Conservation (phyloP, 2,113 vertebrate species). For the Poeciliopsis retropinna region DNA sequence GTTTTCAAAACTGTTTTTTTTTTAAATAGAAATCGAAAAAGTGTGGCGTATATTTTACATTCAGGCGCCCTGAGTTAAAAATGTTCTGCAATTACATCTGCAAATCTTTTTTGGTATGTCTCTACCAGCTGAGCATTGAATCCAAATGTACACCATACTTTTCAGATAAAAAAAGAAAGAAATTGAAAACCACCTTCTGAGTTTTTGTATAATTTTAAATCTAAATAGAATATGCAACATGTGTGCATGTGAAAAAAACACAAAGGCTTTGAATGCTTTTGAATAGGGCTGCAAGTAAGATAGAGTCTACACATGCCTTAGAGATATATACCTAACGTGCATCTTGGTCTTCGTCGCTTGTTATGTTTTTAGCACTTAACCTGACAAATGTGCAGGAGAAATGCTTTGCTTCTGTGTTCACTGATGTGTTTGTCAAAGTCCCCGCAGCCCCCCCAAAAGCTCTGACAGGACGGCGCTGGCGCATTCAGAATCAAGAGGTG, state of each 20-base stretch:
- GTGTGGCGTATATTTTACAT: too few species aligned
- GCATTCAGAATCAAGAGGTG: conserved; percentile 31
- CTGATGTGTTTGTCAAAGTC: conserved; percentile 8
- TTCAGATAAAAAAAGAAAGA: neutral
- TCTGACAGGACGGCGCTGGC: conserved; percentile 23
- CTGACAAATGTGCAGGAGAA: neutral
- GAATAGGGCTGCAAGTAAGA: neutral
- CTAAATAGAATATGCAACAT: neutral
- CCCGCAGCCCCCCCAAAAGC: neutral
- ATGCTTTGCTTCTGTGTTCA: neutral
- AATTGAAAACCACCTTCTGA: neutral
- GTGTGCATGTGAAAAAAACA: neutral
- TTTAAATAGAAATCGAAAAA: too few species aligned
- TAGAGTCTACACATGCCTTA: neutral
- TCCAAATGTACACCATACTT: neutral
- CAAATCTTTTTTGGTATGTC: too few species aligned
- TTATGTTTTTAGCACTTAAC: neutral
- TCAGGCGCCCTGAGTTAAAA: too few species aligned
- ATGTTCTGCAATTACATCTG: too few species aligned
- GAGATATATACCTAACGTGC: neutral
- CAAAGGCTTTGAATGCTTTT: neutral
- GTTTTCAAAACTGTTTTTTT: too few species aligned
- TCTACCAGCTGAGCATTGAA: neutral
- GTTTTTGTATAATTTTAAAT: neutral
- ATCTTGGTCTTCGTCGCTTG: neutral